These are phyloP conservation scores for Tetramorium alpestre DNA, from an alignment of 1,140 invertebrate genomes.

Conservation along the genomic window DNA sequence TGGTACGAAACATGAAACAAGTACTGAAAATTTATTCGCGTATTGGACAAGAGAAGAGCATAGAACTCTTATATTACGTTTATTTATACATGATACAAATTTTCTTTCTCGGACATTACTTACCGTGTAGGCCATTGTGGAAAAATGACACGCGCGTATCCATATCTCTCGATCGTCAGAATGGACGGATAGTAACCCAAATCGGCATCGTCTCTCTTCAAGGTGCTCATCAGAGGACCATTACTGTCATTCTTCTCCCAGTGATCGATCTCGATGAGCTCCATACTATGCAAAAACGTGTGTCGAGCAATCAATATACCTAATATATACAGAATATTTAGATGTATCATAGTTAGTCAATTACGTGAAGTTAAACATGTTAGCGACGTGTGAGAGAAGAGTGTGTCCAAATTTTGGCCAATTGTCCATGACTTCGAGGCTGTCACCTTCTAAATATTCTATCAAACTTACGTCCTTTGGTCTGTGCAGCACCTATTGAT, in stretches of 20 bases:
- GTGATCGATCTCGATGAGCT: constrained; percentile 15
- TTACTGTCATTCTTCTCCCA: constrained; percentile 45
- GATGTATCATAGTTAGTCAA: background rate
- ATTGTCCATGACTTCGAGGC: constrained; percentile 14
- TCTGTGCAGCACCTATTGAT: constrained; percentile 40
- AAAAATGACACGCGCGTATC: constrained; percentile 19
- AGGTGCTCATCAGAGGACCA: constrained; percentile 39
- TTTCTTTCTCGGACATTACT: background rate
- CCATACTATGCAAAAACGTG: constrained; percentile 25
- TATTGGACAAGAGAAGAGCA: background rate
- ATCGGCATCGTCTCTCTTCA: constrained; percentile 28
- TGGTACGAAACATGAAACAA: constrained; percentile 73
- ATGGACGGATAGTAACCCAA: constrained; percentile 56
- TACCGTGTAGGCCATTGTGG: constrained; percentile 63
- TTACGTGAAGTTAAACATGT: constrained; percentile 73
- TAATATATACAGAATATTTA: background rate
- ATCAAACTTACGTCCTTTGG: constrained; percentile 44
- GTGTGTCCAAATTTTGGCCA: constrained; percentile 67
- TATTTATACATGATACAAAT: background rate
- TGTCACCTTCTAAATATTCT: constrained; percentile 58
- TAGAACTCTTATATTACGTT: background rate
- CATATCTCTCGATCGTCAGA: constrained; percentile 49
- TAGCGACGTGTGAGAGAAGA: constrained; percentile 32
- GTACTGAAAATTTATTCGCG: constrained; percentile 59
- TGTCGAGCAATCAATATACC: background rate